These are phyloP conservation scores for Anhinga rufa DNA, from an alignment of 2,113 vertebrate species.

Conservation along the genomic window DNA sequence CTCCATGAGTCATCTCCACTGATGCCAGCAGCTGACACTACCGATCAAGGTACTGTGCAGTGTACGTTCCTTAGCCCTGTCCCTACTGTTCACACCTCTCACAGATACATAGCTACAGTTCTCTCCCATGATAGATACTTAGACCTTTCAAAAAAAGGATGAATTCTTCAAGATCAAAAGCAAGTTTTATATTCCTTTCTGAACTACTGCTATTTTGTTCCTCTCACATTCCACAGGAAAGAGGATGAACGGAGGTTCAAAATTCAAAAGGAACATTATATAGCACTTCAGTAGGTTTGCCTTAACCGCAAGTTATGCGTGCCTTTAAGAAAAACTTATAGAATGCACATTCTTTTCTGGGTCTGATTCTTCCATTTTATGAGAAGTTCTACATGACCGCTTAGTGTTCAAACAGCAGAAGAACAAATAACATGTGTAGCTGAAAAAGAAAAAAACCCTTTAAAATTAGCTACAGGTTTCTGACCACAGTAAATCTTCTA, in stretches of 20 bases:
- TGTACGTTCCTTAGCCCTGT: background rate
- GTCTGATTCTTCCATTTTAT: background rate
- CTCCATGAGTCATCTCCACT: background rate
- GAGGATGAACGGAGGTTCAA: background rate
- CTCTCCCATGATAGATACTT: background rate
- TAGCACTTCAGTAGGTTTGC: background rate
- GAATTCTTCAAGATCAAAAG: background rate
- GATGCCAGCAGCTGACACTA: background rate
- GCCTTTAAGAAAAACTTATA: background rate
- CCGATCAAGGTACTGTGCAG: background rate
- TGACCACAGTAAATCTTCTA: background rate
- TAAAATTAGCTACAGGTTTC: conserved; percentile 55
- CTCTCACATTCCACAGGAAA: background rate
- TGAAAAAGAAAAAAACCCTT: background rate
- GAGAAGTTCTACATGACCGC: background rate
- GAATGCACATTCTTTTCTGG: background rate
- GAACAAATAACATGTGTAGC: background rate
- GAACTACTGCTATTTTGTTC: background rate
- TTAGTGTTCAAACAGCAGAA: background rate
- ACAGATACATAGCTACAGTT: background rate
- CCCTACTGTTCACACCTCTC: background rate
- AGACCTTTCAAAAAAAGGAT: background rate
- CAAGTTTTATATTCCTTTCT: background rate
- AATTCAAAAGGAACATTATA: background rate
- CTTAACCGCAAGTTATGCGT: background rate